Conservation (phyloP, 2,113 vertebrate genomes). For the Tor tambroides region DNA sequence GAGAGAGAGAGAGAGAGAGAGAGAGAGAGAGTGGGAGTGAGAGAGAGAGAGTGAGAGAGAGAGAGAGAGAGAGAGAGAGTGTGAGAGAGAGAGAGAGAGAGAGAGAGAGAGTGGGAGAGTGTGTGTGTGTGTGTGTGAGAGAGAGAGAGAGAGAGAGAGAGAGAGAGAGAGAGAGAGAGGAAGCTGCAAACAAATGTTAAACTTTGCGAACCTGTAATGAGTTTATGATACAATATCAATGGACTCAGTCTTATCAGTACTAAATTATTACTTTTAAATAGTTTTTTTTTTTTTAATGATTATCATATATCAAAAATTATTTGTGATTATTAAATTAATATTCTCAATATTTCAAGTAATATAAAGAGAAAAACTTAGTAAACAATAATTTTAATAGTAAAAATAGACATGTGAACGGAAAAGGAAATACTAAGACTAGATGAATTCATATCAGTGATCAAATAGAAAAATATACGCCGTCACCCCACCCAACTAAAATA, state of each 20-base stretch:
- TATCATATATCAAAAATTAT: neutral
- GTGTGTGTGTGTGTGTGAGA: neutral
- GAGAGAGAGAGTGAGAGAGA: neutral
- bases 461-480: neutral
- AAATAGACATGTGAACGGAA: neutral
- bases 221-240: neutral
- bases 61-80: neutral
- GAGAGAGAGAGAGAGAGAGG: neutral
- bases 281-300: neutral
- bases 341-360: neutral
- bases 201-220: neutral
- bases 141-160: neutral
- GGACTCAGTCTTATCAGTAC: no score
- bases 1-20: neutral
- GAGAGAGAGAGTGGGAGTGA: neutral
- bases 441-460: neutral
- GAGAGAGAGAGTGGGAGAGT: neutral
- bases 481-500: constrained; percentile 15
- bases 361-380: neutral
- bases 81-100: neutral
- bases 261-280: neutral
- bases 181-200: constrained; percentile 15
- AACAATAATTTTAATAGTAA: neutral
- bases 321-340: neutral
- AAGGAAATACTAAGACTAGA: neutral